Conservation (phyloP, 2,888 invertebrate species). For the Trisateles emortualis region DNA sequence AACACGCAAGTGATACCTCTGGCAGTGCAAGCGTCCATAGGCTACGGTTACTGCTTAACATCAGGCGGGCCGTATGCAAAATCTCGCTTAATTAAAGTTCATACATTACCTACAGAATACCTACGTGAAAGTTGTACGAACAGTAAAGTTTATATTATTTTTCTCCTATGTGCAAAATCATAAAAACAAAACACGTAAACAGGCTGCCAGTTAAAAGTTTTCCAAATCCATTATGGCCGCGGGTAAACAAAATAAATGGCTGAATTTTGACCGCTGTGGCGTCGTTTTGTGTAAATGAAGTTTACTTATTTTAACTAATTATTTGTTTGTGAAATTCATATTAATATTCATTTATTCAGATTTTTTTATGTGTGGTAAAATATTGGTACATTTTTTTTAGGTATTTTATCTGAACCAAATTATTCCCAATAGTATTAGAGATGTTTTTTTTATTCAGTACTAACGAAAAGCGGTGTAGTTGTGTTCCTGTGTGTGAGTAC, state of each 20-base stretch:
- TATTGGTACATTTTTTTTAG: too few relatives aligned
- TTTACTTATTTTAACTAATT: constrained; percentile 1
- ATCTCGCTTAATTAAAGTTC: not conserved
- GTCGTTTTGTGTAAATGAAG: not conserved
- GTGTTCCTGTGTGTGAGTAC: too few relatives aligned
- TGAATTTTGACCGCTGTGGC: constrained; percentile 8
- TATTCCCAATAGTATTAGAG: too few relatives aligned
- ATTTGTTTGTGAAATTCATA: not conserved
- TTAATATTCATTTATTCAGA: not conserved
- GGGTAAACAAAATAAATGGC: constrained; percentile 9
- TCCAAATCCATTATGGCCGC: constrained; percentile 11
- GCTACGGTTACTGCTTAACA: too few relatives aligned
- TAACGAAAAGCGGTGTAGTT: too few relatives aligned
- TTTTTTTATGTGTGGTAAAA: not conserved
- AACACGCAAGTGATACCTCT: too few relatives aligned
- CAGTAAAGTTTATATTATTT: constrained; percentile 8
- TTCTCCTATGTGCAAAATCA: constrained; percentile 6
- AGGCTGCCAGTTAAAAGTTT: constrained; percentile 18
- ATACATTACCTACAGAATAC: not conserved
- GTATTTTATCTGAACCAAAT: too few relatives aligned
- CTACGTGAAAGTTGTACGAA: not conserved
- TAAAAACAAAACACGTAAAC: constrained; percentile 14
- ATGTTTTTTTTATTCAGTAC: too few relatives aligned
- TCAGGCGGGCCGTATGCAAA: too few relatives aligned
- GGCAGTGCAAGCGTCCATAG: too few relatives aligned